Conservation (phyloP, 2,797 vertebrate species). For the Glossophaga mutica region DNA sequence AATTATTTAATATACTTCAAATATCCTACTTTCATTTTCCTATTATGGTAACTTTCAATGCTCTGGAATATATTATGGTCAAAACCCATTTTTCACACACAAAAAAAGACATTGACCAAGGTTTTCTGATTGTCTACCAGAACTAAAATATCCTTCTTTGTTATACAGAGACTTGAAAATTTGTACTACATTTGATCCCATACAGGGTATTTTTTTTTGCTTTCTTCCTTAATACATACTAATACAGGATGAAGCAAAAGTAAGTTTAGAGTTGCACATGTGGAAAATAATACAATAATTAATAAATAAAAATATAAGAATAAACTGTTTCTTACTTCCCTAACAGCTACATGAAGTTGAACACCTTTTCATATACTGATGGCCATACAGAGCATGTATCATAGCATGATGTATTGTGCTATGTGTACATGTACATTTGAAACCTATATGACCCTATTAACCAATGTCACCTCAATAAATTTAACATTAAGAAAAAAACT, state of each 20-base stretch:
- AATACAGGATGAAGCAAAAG: not conserved
- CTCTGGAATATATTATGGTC: not conserved
- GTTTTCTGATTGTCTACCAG: not conserved
- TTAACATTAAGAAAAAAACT: no score
- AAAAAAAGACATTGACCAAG: not conserved
- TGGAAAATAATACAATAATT: not conserved
- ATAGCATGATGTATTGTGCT: no score
- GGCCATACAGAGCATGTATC: no score
- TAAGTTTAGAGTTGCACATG: not conserved
- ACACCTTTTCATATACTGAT: no score
- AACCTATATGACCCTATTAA: no score
- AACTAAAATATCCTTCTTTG: not conserved
- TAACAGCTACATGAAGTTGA: no score
- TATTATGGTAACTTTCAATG: not conserved
- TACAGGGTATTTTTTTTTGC: not conserved
- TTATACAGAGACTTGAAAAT: not conserved
- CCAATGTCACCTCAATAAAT: no score
- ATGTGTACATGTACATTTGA: no score
- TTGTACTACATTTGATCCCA: not conserved
- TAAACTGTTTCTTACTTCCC: not conserved
- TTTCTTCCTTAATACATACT: constrained; percentile 20
- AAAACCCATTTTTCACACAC: not conserved
- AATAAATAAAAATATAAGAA: not conserved
- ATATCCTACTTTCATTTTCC: not conserved
- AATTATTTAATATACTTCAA: not conserved